Evolutionary conservation across 2,113 vertebrate species (phyloP).

Genomic region (Peromyscus leucopus): DNA sequence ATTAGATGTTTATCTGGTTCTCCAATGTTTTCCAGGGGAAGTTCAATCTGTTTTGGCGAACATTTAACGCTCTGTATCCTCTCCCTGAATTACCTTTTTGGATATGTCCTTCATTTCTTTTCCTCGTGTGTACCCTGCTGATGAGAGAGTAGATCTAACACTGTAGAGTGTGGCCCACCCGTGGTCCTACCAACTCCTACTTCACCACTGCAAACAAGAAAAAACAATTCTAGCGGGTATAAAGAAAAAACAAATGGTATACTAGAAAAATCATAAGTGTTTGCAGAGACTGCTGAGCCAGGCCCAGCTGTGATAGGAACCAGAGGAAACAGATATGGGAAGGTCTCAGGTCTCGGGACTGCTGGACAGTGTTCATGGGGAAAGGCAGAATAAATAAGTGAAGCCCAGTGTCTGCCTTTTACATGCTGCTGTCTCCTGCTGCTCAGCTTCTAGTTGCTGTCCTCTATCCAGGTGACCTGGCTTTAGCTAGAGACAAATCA

Average conservation of each 20-base stretch:
- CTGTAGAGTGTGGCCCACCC: not conserved
- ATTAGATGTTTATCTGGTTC: not conserved
- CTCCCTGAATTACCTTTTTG: not conserved
- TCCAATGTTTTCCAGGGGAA: not conserved
- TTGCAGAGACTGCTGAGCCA: not conserved
- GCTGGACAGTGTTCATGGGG: not conserved
- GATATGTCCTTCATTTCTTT: not conserved
- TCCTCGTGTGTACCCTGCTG: not conserved
- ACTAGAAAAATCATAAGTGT: not conserved
- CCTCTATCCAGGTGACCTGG: not conserved
- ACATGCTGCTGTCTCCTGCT: not conserved
- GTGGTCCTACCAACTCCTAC: not conserved
- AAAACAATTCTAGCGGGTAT: not conserved
- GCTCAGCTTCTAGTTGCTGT: not conserved
- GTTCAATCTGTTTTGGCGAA: not conserved
- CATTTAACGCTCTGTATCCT: not conserved
- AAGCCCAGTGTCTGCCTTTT: not conserved
- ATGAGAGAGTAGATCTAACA: not conserved
- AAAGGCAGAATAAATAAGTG: not conserved
- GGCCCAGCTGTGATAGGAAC: not conserved
- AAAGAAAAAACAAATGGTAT: not conserved
- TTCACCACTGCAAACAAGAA: slow-evolving; percentile 16
- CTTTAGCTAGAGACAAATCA: not conserved
- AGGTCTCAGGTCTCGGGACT: not conserved
- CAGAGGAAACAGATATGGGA: not conserved